These are phyloP conservation scores for Limnephilus lunatus DNA, from an alignment of 2,888 invertebrate species.

Conservation along the genomic window DNA sequence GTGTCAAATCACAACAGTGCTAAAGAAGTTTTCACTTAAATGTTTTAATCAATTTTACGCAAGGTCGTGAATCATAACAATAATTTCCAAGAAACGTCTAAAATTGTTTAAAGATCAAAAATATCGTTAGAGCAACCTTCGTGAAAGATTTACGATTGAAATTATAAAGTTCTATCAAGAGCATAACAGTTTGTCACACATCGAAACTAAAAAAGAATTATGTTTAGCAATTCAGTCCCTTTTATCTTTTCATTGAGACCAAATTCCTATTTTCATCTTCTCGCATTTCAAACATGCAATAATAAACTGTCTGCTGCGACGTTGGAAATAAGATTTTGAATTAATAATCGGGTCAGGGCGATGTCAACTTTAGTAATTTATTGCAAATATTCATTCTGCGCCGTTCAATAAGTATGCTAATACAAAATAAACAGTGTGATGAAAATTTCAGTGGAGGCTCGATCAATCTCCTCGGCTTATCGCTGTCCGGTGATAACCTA, in stretches of 20 bases:
- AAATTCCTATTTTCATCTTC: slow-evolving; percentile 27
- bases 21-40: too few species aligned
- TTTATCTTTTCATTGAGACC: slow-evolving; percentile 13
- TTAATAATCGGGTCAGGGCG: slow-evolving; percentile 44
- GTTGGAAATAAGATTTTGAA: slow-evolving; percentile 35
- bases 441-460: not conserved
- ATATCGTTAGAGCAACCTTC: not conserved
- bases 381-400: slow-evolving; percentile 12
- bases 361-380: slow-evolving; percentile 42
- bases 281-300: slow-evolving; percentile 13
- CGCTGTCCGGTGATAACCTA: not conserved
- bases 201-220: not conserved
- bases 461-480: not conserved
- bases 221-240: not conserved
- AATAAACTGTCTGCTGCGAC: slow-evolving; percentile 18
- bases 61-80: not conserved
- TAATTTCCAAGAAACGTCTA: not conserved
- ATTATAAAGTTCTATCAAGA: not conserved
- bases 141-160: not conserved
- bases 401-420: slow-evolving; percentile 3
- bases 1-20: too few species aligned
- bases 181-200: not conserved
- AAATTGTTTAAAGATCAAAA: not conserved
- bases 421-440: not conserved
- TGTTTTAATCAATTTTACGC: not conserved